Evolutionary conservation across 1,140 invertebrate species (phyloP), one percentile per base, ranked within the genome.

Genomic region (Eufriesea mexicana): DNA sequence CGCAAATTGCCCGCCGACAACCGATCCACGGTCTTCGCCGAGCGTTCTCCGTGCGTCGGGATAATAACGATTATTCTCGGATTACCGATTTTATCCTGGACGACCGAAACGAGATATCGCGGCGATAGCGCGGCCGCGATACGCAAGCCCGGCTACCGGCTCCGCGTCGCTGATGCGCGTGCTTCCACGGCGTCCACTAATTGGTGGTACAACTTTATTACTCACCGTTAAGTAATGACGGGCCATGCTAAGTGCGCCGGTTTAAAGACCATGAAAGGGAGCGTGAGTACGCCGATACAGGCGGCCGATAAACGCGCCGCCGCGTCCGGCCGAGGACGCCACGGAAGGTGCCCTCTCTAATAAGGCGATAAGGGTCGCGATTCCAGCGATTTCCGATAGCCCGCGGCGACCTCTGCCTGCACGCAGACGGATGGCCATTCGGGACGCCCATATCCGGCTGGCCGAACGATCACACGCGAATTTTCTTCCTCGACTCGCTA

Each of bases 181-280:
- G 86, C 86, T 87, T 73, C 66, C 77, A 87, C 51, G 82, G 70
- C 79, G 73, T 68, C 66, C 76, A 81, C 91, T 94, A 94, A 94
- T 93, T 93, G 90, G 90, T 89, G 89, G 86, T 93, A 93, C 91
- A 93, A 93, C 91, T 93, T 92, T 93, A 94, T 94, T 94, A 93
- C 90, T 91, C 91, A 84, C 89, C 89, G 89, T 92, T 91, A 89
- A 91, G 87, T 92, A 93, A 93, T 93, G 91, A 91, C 90, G 90
- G 82, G 82, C 88, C 84, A 84, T 85, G 88, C 84, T 90, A 89
- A 90, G 89, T 86, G 89, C 79, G 84, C 76, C 84, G 79, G 77
- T 83, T 85, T 89, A 88, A 91, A 88, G 87, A 90, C 87, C 87
- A 89, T 90, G 90, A 91, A 91, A 91, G 89, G 90, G 90, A 84